Evolutionary conservation across 2,888 invertebrate species (phyloP).

Genomic region (Brachyptera putata): DNA sequence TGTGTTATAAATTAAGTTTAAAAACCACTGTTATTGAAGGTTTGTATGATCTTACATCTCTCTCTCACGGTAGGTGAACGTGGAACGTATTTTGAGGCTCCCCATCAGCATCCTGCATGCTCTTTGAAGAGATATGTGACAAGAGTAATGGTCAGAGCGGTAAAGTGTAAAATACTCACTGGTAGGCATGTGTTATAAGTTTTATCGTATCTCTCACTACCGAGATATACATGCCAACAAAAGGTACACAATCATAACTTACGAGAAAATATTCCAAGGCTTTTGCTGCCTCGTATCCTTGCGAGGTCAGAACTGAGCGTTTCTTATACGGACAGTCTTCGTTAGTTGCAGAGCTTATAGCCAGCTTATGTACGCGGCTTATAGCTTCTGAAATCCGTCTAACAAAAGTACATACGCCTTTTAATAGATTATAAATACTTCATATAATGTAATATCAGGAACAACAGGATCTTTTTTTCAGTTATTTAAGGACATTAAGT

Average conservation of each 20-base stretch:
- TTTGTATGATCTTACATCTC: too few species aligned
- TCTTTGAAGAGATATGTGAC: slow-evolving; percentile 12
- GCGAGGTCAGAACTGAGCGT: slow-evolving; percentile 12
- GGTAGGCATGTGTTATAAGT: background rate
- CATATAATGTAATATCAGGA: too few species aligned
- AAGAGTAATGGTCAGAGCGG: slow-evolving; percentile 5
- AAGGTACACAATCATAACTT: slow-evolving; percentile 17
- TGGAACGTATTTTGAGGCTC: background rate
- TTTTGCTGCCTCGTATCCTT: background rate
- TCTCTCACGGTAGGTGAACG: background rate
- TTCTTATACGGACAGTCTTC: background rate
- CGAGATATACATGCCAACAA: slow-evolving; percentile 14
- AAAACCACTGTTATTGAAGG: too few species aligned
- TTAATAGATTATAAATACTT: background rate
- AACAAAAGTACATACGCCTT: too few species aligned
- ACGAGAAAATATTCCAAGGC: slow-evolving; percentile 20
- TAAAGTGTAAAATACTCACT: slow-evolving; percentile 2
- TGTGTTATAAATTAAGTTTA: too few species aligned
- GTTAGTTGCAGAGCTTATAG: background rate
- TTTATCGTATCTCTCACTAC: slow-evolving; percentile 11
- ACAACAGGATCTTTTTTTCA: too few species aligned
- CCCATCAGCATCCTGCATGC: too few species aligned
- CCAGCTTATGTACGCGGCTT: background rate
- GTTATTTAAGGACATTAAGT: too few species aligned
- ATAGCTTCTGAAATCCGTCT: slow-evolving; percentile 12